Percentiles rank a stretch among this genome's conserved stretches.
These are phyloP conservation scores for Drosophila eohydei DNA, from an alignment of 2,888 invertebrate species.

Conservation along the genomic window DNA sequence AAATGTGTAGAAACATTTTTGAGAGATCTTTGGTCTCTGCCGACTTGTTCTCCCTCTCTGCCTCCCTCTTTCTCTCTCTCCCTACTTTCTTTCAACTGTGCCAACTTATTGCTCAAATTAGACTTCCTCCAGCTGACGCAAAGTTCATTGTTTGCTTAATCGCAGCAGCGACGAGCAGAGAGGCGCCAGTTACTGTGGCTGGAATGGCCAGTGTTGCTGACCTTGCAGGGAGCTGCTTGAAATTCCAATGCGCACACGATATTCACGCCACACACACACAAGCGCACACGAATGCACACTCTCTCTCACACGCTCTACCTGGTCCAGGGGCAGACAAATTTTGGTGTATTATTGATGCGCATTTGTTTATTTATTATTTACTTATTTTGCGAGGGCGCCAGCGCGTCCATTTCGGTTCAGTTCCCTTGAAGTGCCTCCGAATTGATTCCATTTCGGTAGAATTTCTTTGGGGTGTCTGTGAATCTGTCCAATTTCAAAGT, in stretches of 20 bases:
- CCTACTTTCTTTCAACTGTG: neutral
- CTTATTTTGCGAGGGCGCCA: conserved; percentile 25
- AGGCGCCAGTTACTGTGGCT: conserved; percentile 19
- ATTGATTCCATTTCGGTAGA: conserved; percentile 36
- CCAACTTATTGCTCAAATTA: conserved; percentile 24
- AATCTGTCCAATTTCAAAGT: conserved; percentile 32
- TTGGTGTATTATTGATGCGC: conserved; percentile 34
- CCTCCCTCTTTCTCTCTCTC: neutral
- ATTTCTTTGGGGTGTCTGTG: neutral
- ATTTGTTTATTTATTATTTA: conserved; percentile 39
- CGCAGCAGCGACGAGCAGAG: conserved; percentile 17
- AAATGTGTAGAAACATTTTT: conserved; percentile 15
- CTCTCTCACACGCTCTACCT: neutral
- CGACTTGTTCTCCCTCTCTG: neutral
- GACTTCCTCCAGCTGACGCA: conserved; percentile 58
- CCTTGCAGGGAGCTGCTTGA: conserved; percentile 41
- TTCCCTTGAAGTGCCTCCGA: conserved; percentile 43
- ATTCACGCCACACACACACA: conserved; percentile 9
- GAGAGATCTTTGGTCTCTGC: conserved; percentile 12
- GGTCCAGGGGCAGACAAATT: conserved; percentile 1
- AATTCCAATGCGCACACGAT: conserved; percentile 37
- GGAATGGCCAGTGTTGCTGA: conserved; percentile 22
- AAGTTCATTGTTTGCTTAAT: conserved; percentile 63
- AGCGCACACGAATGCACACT: neutral
- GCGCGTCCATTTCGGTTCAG: conserved; percentile 17